These are phyloP conservation scores for Microctenopoma lineatum DNA, from an alignment of 2,797 vertebrate genomes.

Conservation along the genomic window DNA sequence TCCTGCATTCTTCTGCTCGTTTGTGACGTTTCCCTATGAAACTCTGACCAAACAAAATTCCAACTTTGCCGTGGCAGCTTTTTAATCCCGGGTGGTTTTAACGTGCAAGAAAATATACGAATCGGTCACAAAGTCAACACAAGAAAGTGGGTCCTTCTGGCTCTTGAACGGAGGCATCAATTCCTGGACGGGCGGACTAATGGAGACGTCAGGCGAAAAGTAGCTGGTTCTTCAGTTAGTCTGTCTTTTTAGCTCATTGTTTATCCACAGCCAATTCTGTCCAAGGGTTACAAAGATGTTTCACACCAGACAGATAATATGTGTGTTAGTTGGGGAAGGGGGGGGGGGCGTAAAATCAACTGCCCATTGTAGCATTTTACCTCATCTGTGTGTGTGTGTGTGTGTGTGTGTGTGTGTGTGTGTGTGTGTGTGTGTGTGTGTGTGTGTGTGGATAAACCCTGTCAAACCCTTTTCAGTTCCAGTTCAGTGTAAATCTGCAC, in stretches of 20 bases:
- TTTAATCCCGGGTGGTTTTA: conserved; percentile 5
- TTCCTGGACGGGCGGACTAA: conserved; percentile 1
- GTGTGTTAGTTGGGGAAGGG: background rate
- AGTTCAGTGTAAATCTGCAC: conserved; percentile 58
- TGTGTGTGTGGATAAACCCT: conserved; percentile 38
- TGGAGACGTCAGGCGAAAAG: conserved; percentile 31
- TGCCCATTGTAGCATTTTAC: conserved; percentile 43
- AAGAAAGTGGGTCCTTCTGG: background rate
- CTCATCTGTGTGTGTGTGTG: conserved; percentile 16
- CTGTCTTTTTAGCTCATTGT: conserved; percentile 26
- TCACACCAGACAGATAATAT: conserved; percentile 11
- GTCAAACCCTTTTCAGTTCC: conserved; percentile 49
- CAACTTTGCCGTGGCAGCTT: background rate
- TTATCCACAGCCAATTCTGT: conserved; percentile 49
- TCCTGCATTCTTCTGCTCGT: conserved; percentile 38
- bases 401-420: no score
- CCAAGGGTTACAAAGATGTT: conserved; percentile 25
- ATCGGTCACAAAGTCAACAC: conserved; percentile 13
- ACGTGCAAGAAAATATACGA: conserved; percentile 3
- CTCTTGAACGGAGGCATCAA: conserved; percentile 11
- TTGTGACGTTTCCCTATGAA: conserved; percentile 5
- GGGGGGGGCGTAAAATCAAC: conserved; percentile 2
- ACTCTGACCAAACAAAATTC: background rate
- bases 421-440: no score
- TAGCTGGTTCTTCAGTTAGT: conserved; percentile 9